Evolutionary conservation across 2,888 invertebrate species (phyloP).

Genomic region (Tinea trinotella): DNA sequence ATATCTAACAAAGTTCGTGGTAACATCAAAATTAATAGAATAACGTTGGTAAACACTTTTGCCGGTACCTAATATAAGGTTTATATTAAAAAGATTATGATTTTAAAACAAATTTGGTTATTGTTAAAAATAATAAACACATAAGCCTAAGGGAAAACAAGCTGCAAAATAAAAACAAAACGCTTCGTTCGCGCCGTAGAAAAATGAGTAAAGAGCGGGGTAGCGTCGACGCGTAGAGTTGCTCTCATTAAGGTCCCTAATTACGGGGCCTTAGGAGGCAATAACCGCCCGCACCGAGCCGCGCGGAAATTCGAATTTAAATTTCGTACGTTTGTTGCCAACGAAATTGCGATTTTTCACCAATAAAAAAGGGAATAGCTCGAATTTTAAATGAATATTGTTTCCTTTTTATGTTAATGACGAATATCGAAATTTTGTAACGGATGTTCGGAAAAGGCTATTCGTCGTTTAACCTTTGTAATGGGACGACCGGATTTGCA

Average conservation of each 20-base stretch:
- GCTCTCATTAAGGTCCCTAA: slow-evolving; percentile 64
- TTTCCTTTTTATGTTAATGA: slow-evolving; percentile 69
- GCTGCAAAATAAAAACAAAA: slow-evolving; percentile 17
- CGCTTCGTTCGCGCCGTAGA: slow-evolving; percentile 7
- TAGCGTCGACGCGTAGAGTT: slow-evolving; percentile 32
- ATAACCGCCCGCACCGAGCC: slow-evolving; percentile 31
- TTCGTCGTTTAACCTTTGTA: slow-evolving; percentile 49
- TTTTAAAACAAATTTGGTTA: neutral
- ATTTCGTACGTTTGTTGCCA: slow-evolving; percentile 49
- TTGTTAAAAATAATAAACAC: slow-evolving; percentile 14
- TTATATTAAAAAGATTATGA: neutral
- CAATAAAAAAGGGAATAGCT: slow-evolving; percentile 50
- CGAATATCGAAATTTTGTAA: slow-evolving; percentile 58
- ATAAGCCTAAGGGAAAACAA: slow-evolving; percentile 3
- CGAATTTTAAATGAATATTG: slow-evolving; percentile 69
- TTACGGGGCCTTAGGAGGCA: slow-evolving; percentile 35
- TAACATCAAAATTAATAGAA: too few relatives aligned
- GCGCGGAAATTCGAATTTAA: slow-evolving; percentile 63
- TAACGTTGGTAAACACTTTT: too few relatives aligned
- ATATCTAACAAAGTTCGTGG: neutral
- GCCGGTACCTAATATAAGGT: neutral
- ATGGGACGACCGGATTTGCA: slow-evolving; percentile 35
- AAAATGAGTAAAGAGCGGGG: slow-evolving; percentile 18
- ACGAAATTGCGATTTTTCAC: slow-evolving; percentile 58
- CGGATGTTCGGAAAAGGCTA: slow-evolving; percentile 45